These are phyloP conservation scores for Alethe diademata DNA, from an alignment of 2,113 vertebrate genomes.

Conservation along the genomic window DNA sequence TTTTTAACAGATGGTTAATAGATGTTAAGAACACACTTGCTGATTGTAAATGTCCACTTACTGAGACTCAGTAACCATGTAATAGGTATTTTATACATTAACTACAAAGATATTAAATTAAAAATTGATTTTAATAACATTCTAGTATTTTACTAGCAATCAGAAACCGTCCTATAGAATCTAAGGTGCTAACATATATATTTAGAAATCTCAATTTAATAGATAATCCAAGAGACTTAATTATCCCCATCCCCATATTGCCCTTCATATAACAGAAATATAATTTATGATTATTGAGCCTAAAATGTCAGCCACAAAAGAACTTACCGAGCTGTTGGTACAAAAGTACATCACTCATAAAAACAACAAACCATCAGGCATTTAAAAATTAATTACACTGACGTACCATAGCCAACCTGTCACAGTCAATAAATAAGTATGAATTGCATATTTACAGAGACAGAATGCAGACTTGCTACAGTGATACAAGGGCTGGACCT, in stretches of 20 bases:
- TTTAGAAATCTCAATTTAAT: background rate
- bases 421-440: background rate
- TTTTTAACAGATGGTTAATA: constrained; percentile 65
- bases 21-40: constrained; percentile 56
- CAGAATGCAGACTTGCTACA: background rate
- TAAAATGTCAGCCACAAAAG: constrained; percentile 37
- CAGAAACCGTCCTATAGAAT: background rate
- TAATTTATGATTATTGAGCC: constrained; percentile 43
- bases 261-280: background rate
- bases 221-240: constrained; percentile 3
- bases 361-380: constrained; percentile 47
- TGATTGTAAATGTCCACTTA: constrained; percentile 61
- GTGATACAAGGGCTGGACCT: background rate
- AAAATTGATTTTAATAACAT: constrained; percentile 34
- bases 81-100: constrained; percentile 59
- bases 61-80: constrained; percentile 51
- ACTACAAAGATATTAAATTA: constrained; percentile 25
- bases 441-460: constrained; percentile 29
- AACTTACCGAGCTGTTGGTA: constrained; percentile 7
- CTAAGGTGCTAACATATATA: background rate
- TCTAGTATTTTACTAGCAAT: background rate
- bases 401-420: background rate
- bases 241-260: constrained; percentile 11
- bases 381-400: constrained; percentile 38
- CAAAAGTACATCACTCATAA: constrained; percentile 35